Conservation (phyloP, 2,888 invertebrate genomes). For the Bursaphelenchus okinawaensis region DNA sequence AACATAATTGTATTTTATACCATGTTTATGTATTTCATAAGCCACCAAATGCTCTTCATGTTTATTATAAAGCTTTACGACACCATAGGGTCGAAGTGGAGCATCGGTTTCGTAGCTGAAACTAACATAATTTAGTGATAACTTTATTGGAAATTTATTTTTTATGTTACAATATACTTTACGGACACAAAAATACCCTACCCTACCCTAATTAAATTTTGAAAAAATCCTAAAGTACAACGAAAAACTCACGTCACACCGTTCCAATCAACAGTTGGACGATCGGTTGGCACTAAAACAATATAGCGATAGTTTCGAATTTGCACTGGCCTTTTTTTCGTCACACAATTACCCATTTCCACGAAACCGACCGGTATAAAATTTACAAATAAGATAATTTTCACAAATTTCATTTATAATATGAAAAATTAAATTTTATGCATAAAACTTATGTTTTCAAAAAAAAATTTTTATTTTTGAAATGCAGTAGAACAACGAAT, state of each 20-base stretch:
- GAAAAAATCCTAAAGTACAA: not conserved
- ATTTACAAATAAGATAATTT: too few relatives aligned
- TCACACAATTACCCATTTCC: not conserved
- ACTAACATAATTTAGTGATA: not conserved
- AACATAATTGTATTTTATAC: not conserved
- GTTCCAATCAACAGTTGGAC: not conserved
- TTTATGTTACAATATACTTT: too few relatives aligned
- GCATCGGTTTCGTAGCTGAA: not conserved
- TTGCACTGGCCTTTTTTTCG: not conserved
- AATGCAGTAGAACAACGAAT: too few relatives aligned
- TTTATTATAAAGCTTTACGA: not conserved
- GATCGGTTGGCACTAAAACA: not conserved
- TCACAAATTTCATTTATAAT: too few relatives aligned
- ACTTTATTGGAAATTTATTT: not conserved
- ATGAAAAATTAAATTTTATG: too few relatives aligned
- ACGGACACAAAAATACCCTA: too few relatives aligned
- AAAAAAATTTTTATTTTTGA: too few relatives aligned
- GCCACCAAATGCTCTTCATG: not conserved
- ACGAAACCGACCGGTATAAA: not conserved
- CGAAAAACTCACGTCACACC: not conserved
- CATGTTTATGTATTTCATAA: not conserved
- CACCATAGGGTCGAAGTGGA: not conserved
- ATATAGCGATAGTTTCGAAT: not conserved
- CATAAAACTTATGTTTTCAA: too few relatives aligned
- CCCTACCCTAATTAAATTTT: not conserved